phyloP scores from a whole-genome alignment of 2,797 vertebrate genomes.

The Cheirogaleus major region DNA sequence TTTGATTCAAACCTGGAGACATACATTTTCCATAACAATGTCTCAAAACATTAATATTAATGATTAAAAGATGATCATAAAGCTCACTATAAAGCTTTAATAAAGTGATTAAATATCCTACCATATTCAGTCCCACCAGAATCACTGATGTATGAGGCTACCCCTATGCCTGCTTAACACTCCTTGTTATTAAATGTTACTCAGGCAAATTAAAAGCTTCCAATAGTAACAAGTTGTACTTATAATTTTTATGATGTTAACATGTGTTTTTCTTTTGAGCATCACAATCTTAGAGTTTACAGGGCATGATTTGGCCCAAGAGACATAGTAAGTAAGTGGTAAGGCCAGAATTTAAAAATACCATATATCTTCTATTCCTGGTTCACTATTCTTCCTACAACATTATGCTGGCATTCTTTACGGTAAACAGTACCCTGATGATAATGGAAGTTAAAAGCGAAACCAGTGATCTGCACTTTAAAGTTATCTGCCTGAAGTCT shows the following conservation, averaged over 20 bases:
- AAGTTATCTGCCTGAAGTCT: neutral
- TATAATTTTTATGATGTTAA: conserved; percentile 11
- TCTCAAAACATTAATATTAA: conserved; percentile 24
- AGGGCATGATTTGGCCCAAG: neutral
- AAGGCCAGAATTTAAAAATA: conserved; percentile 30
- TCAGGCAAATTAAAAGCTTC: neutral
- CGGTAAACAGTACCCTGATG: neutral
- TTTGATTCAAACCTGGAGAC: conserved; percentile 40
- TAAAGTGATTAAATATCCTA: conserved; percentile 27
- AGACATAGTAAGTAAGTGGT: neutral
- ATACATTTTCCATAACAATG: conserved; percentile 35
- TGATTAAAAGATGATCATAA: conserved; percentile 25
- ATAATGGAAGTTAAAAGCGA: conserved; percentile 23
- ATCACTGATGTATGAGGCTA: neutral
- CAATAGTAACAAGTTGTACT: neutral
- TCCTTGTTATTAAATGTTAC: conserved; percentile 26
- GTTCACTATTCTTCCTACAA: neutral
- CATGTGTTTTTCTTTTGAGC: neutral
- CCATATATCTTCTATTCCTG: neutral
- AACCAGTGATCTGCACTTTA: neutral
- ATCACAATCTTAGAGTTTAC: neutral
- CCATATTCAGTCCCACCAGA: neutral
- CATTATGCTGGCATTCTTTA: neutral
- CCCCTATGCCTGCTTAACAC: neutral
- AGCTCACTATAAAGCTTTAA: neutral